These are phyloP conservation scores for Dendrolimus houi DNA, from an alignment of 2,888 invertebrate genomes.

Conservation along the genomic window DNA sequence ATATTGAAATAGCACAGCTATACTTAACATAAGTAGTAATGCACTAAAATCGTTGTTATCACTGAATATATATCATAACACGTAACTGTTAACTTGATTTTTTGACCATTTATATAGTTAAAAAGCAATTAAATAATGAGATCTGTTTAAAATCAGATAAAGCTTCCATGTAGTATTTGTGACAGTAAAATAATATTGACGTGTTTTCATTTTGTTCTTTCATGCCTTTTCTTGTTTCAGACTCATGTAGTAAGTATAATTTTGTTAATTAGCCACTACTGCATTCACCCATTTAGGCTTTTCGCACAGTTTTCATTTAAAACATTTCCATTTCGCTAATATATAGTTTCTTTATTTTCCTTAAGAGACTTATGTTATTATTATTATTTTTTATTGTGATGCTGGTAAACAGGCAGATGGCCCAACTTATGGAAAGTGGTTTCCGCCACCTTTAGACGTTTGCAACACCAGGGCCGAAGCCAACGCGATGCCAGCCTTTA, in stretches of 20 bases:
- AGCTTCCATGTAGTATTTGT: conserved; percentile 70
- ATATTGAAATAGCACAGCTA: conserved; percentile 25
- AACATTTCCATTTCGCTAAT: neutral
- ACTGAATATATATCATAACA: neutral
- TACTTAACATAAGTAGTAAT: conserved; percentile 15
- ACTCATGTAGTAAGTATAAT: conserved; percentile 46
- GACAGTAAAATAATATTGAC: conserved; percentile 42
- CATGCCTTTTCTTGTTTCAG: conserved; percentile 63
- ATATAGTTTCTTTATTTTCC: neutral
- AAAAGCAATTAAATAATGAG: neutral
- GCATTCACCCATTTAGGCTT: neutral
- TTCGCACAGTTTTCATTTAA: neutral
- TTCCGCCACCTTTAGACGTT: no score
- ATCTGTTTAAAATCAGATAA: conserved; percentile 14
- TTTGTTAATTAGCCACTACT: conserved; percentile 9
- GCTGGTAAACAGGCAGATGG: no score
- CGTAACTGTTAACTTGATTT: neutral
- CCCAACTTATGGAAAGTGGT: no score
- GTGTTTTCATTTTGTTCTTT: conserved; percentile 41
- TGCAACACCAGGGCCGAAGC: no score
- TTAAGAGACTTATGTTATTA: no score
- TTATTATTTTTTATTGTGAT: no score
- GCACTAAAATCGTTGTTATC: neutral
- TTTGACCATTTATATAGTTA: no score
- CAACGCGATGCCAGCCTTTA: no score